Conservation (phyloP, 2,797 vertebrate genomes). For the Thamnophis elegans region DNA sequence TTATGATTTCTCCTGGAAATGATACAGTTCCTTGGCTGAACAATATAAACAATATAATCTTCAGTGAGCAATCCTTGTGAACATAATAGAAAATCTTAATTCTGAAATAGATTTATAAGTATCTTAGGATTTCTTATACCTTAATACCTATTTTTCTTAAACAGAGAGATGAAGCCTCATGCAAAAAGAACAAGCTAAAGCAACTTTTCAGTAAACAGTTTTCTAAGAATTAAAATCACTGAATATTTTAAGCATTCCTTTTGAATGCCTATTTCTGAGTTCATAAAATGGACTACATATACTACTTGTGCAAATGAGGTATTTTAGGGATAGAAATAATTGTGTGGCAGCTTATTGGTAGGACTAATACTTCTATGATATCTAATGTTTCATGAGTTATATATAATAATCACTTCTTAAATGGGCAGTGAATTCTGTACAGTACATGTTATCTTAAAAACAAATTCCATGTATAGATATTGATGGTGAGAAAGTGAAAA, state of each 20-base stretch:
- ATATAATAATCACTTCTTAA: not conserved
- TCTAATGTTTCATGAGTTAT: not conserved
- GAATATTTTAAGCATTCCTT: not conserved
- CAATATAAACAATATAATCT: not conserved
- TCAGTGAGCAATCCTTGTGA: not conserved
- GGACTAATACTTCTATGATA: not conserved
- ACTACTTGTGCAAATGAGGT: not conserved
- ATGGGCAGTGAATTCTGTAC: not conserved
- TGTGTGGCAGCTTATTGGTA: not conserved
- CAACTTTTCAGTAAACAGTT: no score
- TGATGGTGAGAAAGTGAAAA: not conserved
- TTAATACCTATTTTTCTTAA: not conserved
- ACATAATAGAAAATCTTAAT: not conserved
- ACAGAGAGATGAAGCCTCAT: no score
- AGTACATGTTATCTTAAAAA: not conserved
- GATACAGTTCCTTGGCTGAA: not conserved
- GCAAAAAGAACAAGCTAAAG: no score
- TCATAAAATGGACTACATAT: not conserved
- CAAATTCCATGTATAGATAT: not conserved
- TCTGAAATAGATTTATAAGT: not conserved
- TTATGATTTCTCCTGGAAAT: not conserved
- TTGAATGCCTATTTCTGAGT: not conserved
- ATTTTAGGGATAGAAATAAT: not conserved
- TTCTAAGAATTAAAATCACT: not conserved
- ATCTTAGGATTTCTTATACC: not conserved